Conservation (phyloP, 2,888 invertebrate species). For the Parascotia fuliginaria region DNA sequence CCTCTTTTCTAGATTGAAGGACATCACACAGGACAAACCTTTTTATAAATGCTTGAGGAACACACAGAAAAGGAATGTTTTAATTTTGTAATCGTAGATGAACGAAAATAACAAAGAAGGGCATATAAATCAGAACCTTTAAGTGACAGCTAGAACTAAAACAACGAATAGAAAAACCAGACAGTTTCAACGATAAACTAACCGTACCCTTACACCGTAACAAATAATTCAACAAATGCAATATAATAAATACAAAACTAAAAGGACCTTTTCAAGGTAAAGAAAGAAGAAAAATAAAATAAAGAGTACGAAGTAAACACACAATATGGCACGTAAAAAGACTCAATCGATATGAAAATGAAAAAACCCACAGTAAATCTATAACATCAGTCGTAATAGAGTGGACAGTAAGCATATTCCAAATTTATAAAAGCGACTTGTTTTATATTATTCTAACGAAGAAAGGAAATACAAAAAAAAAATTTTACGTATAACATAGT, state of each 20-base stretch:
- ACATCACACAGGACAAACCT: too few species aligned
- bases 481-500: neutral
- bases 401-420: slow-evolving; percentile 15
- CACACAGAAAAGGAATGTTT: neutral
- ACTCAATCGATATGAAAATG: neutral
- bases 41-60: neutral
- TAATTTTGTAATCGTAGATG: neutral
- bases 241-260: slow-evolving; percentile 32
- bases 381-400: neutral
- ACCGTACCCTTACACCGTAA: neutral
- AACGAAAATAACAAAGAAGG: neutral
- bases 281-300: slow-evolving; percentile 17
- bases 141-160: neutral
- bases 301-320: neutral
- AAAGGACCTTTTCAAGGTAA: slow-evolving; percentile 46
- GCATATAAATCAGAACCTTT: neutral
- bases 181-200: neutral
- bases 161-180: neutral
- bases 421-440: slow-evolving; percentile 8
- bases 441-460: slow-evolving; percentile 10
- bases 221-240: slow-evolving; percentile 4
- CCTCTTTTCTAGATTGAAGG: too few species aligned
- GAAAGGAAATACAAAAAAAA: neutral
- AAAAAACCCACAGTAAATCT: too few species aligned
- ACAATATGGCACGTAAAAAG: slow-evolving; percentile 15